A percentile compares a stretch with the other conserved stretches of the same genome.
These are phyloP conservation scores for Lysandra bellargus DNA, from an alignment of 2,888 invertebrate genomes.

Conservation along the genomic window DNA sequence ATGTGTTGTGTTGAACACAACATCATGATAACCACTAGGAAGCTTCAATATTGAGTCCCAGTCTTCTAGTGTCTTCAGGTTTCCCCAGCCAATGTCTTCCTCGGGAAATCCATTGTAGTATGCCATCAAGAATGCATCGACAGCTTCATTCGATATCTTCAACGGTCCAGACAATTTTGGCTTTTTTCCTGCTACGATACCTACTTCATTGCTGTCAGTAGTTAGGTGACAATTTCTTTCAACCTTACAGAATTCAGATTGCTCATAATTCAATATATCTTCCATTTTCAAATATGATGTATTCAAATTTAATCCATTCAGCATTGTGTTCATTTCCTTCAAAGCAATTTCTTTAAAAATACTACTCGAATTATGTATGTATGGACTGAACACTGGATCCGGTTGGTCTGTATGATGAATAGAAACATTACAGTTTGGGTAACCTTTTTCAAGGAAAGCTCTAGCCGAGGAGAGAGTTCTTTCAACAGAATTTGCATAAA, in stretches of 20 bases:
- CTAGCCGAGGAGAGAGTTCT: conserved; percentile 61
- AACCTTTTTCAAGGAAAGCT: conserved; percentile 60
- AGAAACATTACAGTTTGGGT: conserved; percentile 59
- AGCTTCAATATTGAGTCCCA: conserved; percentile 58
- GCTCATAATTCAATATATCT: conserved; percentile 58
- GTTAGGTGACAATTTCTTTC: conserved; percentile 57
- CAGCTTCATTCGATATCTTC: conserved; percentile 62
- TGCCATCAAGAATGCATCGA: conserved; percentile 69
- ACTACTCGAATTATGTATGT: conserved; percentile 58
- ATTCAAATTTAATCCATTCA: conserved; percentile 54
- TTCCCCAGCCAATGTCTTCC: conserved; percentile 66
- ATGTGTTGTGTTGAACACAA: conserved; percentile 60
- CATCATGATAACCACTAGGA: conserved; percentile 59
- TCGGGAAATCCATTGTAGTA: conserved; percentile 63
- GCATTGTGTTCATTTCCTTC: conserved; percentile 53
- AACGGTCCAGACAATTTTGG: conserved; percentile 62
- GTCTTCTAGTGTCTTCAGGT: conserved; percentile 44
- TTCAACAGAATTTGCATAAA: conserved; percentile 64
- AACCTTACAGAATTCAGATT: conserved; percentile 57
- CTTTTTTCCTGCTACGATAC: conserved; percentile 52
- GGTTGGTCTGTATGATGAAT: conserved; percentile 52
- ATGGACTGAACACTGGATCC: conserved; percentile 63
- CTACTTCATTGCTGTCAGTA: conserved; percentile 52
- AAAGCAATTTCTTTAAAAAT: conserved; percentile 52
- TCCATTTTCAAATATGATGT: conserved; percentile 53